phyloP scores from a whole-genome alignment of 2,113 vertebrate species.

The Mirounga angustirostris region DNA sequence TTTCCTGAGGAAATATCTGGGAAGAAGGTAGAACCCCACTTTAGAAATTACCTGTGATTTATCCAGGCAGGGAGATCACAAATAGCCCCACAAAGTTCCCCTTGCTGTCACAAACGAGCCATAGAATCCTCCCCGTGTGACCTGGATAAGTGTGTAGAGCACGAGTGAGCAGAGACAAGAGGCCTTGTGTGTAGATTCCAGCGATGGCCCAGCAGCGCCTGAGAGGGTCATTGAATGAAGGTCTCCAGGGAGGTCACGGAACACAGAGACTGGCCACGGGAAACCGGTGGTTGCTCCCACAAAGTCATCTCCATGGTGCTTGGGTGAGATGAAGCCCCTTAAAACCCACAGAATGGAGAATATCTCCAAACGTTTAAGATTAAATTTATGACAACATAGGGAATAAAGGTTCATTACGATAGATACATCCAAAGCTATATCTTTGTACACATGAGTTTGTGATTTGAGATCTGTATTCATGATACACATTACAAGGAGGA shows the following conservation, averaged over 20 bases:
- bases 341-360: not conserved
- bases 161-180: not conserved
- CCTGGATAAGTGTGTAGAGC: not conserved
- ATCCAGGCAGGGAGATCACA: not conserved
- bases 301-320: not conserved
- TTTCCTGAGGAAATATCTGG: not conserved
- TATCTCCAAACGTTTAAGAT: not conserved
- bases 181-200: not conserved
- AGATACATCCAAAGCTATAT: not conserved
- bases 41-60: not conserved
- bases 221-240: not conserved
- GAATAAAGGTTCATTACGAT: not conserved
- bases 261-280: not conserved
- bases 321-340: not conserved
- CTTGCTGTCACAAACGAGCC: not conserved
- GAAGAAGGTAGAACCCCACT: not conserved
- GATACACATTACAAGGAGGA: not conserved
- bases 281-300: not conserved
- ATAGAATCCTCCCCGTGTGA: not conserved
- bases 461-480: not conserved
- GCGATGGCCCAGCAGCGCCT: not conserved
- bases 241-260: not conserved
- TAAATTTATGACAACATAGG: not conserved
- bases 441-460: not conserved
- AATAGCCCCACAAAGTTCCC: not conserved